phyloP scores from a whole-genome alignment of 2,113 vertebrate genomes.

The Rousettus leschenaultii region DNA sequence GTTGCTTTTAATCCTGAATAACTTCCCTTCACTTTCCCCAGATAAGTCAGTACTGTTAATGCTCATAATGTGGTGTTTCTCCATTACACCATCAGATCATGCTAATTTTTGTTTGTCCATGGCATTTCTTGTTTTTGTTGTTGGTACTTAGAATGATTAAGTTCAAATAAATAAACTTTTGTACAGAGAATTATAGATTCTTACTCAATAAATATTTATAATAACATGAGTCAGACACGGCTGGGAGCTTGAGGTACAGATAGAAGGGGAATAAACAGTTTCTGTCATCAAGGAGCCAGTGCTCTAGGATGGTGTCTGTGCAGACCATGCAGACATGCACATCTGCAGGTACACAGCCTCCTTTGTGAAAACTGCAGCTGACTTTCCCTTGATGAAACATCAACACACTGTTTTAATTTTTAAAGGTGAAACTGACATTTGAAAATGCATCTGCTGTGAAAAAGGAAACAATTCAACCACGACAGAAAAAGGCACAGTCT shows the following conservation, averaged over 20 bases:
- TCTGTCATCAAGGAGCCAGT: not conserved
- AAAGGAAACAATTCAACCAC: conserved; percentile 70
- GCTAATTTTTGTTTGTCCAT: not conserved
- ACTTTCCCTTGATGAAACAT: not conserved
- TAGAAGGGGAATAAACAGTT: not conserved
- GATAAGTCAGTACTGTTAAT: not conserved
- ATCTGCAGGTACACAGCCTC: not conserved
- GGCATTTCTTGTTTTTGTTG: not conserved
- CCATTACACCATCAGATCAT: not conserved
- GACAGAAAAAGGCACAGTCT: conserved; percentile 70
- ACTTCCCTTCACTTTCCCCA: not conserved
- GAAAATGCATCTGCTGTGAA: conserved; percentile 84
- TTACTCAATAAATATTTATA: not conserved
- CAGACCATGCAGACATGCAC: not conserved
- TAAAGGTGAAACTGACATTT: conserved; percentile 93
- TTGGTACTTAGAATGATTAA: not conserved
- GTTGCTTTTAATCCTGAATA: not conserved
- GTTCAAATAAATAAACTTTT: not conserved
- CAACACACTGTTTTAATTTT: conserved; percentile 40
- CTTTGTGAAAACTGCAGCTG: not conserved
- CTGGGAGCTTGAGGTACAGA: not conserved
- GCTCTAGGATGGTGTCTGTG: not conserved
- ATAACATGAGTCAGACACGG: not conserved
- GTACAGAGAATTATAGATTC: not conserved
- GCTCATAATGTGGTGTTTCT: not conserved